Conservation (phyloP, 1,140 invertebrate species). For the Brachionus calyciflorus region DNA sequence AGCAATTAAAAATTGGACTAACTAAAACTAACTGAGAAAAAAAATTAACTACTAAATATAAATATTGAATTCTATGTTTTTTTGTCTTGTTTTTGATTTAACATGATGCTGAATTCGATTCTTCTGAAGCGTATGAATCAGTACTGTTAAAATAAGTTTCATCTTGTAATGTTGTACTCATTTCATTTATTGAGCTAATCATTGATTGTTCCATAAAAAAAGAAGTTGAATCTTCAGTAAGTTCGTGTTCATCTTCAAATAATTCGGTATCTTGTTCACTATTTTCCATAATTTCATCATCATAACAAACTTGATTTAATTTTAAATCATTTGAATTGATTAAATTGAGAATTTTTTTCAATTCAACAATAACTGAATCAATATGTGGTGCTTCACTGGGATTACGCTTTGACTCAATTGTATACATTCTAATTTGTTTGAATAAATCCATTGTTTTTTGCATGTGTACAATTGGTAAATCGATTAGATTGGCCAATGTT, state of each 20-base stretch:
- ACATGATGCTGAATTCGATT: not conserved
- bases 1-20: not conserved
- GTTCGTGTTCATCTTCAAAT: not conserved
- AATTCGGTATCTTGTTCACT: not conserved
- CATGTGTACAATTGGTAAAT: conserved; percentile 43
- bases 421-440: conserved; percentile 33
- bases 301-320: conserved; percentile 3
- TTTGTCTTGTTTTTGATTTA: not conserved
- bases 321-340: not conserved
- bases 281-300: not conserved
- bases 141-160: not conserved
- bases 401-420: conserved; percentile 6
- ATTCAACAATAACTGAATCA: conserved; percentile 43
- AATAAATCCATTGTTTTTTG: conserved; percentile 39
- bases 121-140: not conserved
- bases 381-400: conserved; percentile 37
- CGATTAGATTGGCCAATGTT: conserved; percentile 26
- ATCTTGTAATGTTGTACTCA: not conserved
- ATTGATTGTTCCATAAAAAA: conserved; percentile 11
- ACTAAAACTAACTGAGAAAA: no score
- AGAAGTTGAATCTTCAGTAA: not conserved
- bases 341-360: conserved; percentile 26
- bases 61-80: no score
- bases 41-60: no score
- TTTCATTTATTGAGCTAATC: conserved; percentile 5